Conservation (phyloP, 92 coral and sea anemone species). For the Porites divaricata region DNA sequence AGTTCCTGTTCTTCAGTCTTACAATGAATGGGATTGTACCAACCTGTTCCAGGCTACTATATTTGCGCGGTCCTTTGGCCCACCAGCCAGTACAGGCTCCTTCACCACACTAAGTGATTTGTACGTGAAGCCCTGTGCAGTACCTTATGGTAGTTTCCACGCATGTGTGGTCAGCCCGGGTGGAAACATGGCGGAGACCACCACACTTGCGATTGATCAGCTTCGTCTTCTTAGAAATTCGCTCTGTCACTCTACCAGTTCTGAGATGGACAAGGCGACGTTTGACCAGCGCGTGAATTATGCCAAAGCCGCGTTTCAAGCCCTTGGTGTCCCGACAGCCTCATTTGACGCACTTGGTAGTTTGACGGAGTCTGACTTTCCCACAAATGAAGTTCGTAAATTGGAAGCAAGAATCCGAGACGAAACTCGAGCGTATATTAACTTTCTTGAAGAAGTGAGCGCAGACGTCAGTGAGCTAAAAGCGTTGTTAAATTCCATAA, state of each 20-base stretch:
- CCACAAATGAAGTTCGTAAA: constrained; percentile 20
- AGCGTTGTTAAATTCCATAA: not conserved
- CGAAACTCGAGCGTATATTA: not conserved
- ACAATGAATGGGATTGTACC: constrained; percentile 47
- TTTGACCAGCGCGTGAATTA: constrained; percentile 32
- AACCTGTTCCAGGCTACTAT: constrained; percentile 36
- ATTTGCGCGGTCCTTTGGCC: constrained; percentile 6
- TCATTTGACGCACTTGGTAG: constrained; percentile 30
- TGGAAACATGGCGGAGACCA: constrained; percentile 40
- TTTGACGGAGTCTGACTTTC: constrained; percentile 49
- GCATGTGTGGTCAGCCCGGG: constrained; percentile 27
- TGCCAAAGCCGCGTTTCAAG: constrained; percentile 47
- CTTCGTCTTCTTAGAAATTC: constrained; percentile 46
- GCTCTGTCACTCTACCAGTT: constrained; percentile 36
- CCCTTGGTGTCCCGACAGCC: constrained; percentile 23
- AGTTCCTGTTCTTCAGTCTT: constrained; percentile 16
- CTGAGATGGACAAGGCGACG: constrained; percentile 28
- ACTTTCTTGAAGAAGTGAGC: not conserved
- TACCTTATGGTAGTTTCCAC: constrained; percentile 27
- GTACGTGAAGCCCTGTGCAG: constrained; percentile 16
- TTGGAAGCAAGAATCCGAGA: constrained; percentile 2
- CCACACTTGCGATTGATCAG: constrained; percentile 56
- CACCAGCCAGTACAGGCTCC: not conserved
- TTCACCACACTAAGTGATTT: constrained; percentile 19
- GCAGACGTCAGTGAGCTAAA: constrained; percentile 1